Base-by-base conservation (phyloP, 1,140 invertebrate genomes). In the Zaprionus lachaisei region DNA sequence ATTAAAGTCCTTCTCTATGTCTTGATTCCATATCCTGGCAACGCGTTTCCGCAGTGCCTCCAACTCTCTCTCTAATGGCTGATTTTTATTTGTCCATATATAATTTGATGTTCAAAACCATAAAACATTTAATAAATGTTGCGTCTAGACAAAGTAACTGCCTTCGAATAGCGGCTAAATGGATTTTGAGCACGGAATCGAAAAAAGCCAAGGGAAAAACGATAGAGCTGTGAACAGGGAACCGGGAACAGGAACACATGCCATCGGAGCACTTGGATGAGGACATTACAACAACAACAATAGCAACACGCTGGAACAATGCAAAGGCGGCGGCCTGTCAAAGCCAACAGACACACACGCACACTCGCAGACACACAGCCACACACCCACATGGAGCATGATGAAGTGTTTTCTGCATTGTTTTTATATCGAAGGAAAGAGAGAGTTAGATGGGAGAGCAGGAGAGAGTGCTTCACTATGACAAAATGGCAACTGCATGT, bases 71-170 rank as follows among this genome's bases (percentile, higher is more conserved):
- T 62, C 69, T 77, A 77, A 86, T 86, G 80, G 77, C 56, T 41
- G 60, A 81, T 90, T 90, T 84, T 74, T 87, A 87, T 87, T 90
- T 90, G 81, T 79, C 81, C 68, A 76, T 83, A 90, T 84, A 84
- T 90, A 84, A 84, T 84, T 89, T 87, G 84, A 84, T 89, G 84
- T 81, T 70, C 72, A 67, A 68, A 81, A 58, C 85, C 85, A 91
- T 90, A 90, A 90, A 90, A 82, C 85, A 90, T 90, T 89, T 90
- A 90, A 90, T 85, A 90, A 90, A 90, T 82, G 86, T 75, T 90
- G 80, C 80, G 89, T 91, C 89, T 91, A 91, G 89, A 91, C 89
- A 89, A 91, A 83, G 79, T 91, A 91, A 91, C 89, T 91, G 89
- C 80, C 89, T 80, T 79, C 84, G 75, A 91, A 89, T 91, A 83